These are phyloP conservation scores for Coptodon rendalli DNA, from an alignment of 2,113 vertebrate genomes.

Conservation along the genomic window DNA sequence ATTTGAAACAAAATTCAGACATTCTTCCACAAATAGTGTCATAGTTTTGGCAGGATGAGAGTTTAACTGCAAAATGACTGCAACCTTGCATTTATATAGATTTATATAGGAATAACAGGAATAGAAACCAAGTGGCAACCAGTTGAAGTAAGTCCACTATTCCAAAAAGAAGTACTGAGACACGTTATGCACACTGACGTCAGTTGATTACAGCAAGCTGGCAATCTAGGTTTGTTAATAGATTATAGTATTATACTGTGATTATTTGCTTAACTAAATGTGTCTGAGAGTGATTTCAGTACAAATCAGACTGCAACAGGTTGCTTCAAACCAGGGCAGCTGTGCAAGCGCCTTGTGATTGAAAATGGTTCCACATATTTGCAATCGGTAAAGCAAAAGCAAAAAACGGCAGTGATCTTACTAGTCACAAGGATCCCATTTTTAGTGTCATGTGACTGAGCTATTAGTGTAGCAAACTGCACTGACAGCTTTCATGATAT, in stretches of 20 bases:
- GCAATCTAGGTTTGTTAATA: neutral
- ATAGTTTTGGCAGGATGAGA: neutral
- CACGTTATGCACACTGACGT: neutral
- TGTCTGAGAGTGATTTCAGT: neutral
- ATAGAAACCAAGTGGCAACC: neutral
- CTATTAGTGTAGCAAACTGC: neutral
- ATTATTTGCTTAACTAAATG: neutral
- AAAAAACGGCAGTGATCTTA: neutral
- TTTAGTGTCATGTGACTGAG: neutral
- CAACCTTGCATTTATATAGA: neutral
- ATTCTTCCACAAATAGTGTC: neutral
- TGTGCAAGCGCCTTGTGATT: accelerated
- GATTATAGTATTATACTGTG: neutral
- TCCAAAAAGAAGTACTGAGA: neutral
- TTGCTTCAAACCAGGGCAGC: neutral
- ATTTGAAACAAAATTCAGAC: neutral
- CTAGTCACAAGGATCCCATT: accelerated
- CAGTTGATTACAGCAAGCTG: neutral
- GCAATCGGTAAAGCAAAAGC: neutral
- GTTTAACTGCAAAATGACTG: neutral
- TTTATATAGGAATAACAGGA: neutral
- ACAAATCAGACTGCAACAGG: neutral
- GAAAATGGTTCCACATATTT: neutral
- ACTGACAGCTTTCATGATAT: neutral
- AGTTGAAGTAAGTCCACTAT: neutral